Conservation (phyloP, 2,797 vertebrate species). For the Enteromius viviparus region DNA sequence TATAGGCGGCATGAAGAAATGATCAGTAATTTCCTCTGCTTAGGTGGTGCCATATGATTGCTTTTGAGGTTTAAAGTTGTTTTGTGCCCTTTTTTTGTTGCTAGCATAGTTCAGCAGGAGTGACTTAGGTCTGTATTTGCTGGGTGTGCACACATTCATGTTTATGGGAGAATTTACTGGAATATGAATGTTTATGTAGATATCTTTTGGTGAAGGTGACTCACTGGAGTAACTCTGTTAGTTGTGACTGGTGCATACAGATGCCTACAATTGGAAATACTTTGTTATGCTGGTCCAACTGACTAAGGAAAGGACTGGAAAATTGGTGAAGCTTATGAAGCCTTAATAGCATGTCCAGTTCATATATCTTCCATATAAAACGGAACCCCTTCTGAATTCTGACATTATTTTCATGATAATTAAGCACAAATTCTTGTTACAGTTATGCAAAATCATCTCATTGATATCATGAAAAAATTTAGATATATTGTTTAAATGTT, state of each 20-base stretch:
- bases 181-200: conserved; percentile 24
- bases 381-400: background rate
- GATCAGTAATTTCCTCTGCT: background rate
- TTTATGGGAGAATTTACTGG: conserved; percentile 20
- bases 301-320: background rate
- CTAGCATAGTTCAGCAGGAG: background rate
- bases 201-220: conserved; percentile 11
- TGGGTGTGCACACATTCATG: background rate
- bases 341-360: background rate
- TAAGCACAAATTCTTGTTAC: background rate
- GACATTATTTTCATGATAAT: background rate
- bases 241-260: background rate
- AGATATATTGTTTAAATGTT: background rate
- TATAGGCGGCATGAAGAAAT: background rate
- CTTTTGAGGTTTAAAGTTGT: conserved; percentile 1
- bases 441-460: background rate
- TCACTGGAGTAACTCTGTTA: conserved; percentile 19
- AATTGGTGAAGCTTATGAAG: background rate
- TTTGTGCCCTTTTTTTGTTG: background rate
- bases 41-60: background rate
- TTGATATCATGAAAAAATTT: background rate
- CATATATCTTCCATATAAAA: background rate
- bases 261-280: conserved; percentile 11
- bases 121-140: background rate
- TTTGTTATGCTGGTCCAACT: background rate